Evolutionary conservation across 2,113 vertebrate genomes (phyloP), one percentile per base, ranked within the genome.

Genomic region (Muntiacus reevesi): DNA sequence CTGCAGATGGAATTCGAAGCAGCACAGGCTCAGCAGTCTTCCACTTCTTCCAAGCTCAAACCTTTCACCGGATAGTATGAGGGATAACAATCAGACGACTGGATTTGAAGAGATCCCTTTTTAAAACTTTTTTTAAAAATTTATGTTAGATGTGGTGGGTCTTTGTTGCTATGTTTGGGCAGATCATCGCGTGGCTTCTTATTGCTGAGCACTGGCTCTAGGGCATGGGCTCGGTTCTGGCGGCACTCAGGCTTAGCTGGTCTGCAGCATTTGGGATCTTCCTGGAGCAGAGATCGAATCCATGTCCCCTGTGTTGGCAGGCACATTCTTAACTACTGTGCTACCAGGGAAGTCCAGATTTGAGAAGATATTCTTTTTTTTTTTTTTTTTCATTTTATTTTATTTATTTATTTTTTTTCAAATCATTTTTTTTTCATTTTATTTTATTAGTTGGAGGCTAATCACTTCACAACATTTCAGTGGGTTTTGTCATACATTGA

Each of bases 211-310:
- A 33, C 30, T 2, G 62, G 62, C 62, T 64, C 27, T 33, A 64
- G 62, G 13, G 74, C 40, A 4, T 0, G 1, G 74, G 40, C 25
- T 45, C 7, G 0, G 40, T 78, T 28, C 40, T 78, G 45, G 43
- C 0, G 7, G 74, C 6, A 0, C 43, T 45, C 74, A 45, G 74
- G 74, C 25, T 45, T 27, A 45, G 74, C 0, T 28, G 74, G 25
- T 16, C 74, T 15, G 43, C 11, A 14, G 74, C 25, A 45, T 8
- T 25, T 45, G 25, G 74, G 43, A 78, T 45, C 74, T 45, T 78
- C 25, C 74, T 0, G 0, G 13, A 45, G 23, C 25, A 28, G 25
- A 25, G 2, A 45, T 78, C 0, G 0, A 78, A 78, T 25, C 40
- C 74, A 45, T 4, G 6, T 45, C 15, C 27, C 27, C 76, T 30